These are phyloP conservation scores for Limonius californicus DNA, from an alignment of 1,140 invertebrate genomes.

Conservation along the genomic window DNA sequence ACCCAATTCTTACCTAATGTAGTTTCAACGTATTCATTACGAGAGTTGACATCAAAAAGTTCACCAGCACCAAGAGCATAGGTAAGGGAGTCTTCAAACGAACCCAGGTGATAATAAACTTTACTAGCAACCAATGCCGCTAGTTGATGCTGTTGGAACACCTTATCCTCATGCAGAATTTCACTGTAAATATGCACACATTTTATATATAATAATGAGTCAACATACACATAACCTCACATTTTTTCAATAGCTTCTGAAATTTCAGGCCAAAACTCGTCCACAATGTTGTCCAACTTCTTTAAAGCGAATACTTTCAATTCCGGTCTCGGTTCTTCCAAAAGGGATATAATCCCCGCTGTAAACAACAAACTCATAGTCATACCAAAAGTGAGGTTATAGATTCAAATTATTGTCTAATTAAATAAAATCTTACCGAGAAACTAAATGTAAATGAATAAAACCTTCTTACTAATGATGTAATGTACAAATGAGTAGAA, in stretches of 20 bases:
- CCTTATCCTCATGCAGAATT: conserved; percentile 90
- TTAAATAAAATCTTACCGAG: too few relatives aligned
- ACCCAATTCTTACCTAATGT: conserved; percentile 67
- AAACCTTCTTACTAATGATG: too few relatives aligned
- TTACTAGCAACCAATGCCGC: conserved; percentile 97
- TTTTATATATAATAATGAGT: conserved; percentile 1
- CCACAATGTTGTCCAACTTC: conserved; percentile 90
- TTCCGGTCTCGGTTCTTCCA: conserved; percentile 90
- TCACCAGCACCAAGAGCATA: conserved; percentile 91
- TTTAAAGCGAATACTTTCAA: conserved; percentile 89
- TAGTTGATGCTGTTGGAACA: conserved; percentile 82
- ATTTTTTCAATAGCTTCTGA: conserved; percentile 97
- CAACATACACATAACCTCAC: conserved; percentile 50
- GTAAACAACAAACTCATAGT: too few relatives aligned
- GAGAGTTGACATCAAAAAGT: conserved; percentile 89
- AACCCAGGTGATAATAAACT: conserved; percentile 96
- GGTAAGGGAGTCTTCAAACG: conserved; percentile 92
- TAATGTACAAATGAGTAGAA: too few relatives aligned
- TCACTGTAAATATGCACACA: conserved; percentile 57
- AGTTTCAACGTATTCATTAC: conserved; percentile 95
- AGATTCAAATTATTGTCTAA: too few relatives aligned
- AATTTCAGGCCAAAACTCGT: conserved; percentile 98
- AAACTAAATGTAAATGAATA: too few relatives aligned
- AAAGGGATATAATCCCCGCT: conserved; percentile 92
- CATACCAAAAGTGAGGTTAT: neutral